A percentile compares a stretch with the other conserved stretches of the same genome.
Conservation (phyloP, 2,797 vertebrate species). For the Tarsius wallacei region DNA sequence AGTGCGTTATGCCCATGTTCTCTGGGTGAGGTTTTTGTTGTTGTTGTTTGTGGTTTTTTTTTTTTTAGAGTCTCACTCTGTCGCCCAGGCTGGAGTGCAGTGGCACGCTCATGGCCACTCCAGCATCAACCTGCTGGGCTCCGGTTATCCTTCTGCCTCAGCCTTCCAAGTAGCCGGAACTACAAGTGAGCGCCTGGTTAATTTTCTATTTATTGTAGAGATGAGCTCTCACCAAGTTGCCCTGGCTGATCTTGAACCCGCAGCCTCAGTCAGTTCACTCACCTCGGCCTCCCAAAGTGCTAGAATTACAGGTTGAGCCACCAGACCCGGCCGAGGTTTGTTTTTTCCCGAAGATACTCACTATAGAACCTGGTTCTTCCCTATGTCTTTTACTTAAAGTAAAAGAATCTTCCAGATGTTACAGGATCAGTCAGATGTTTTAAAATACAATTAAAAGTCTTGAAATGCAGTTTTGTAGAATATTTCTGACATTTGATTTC, state of each 20-base stretch:
- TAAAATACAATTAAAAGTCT: constrained; percentile 78
- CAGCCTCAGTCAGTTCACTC: too few relatives aligned
- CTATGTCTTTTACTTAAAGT: constrained; percentile 75
- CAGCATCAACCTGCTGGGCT: neutral
- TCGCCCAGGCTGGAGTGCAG: neutral
- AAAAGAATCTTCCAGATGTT: constrained; percentile 83
- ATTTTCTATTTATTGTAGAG: too few relatives aligned
- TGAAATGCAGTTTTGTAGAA: constrained; percentile 42
- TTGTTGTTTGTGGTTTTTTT: neutral
- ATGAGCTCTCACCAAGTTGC: too few relatives aligned
- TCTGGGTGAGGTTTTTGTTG: neutral
- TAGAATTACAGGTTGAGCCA: too few relatives aligned
- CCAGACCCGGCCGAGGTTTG: neutral
- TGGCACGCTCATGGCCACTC: neutral
- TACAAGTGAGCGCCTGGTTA: too few relatives aligned
- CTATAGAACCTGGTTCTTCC: neutral
- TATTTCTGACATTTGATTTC: constrained; percentile 72
- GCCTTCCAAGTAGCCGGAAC: neutral
- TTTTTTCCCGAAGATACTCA: constrained; percentile 52
- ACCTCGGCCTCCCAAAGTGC: too few relatives aligned
- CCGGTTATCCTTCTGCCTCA: neutral
- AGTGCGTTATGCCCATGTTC: neutral
- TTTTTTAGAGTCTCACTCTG: neutral
- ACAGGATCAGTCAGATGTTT: constrained; percentile 79
- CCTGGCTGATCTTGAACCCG: too few relatives aligned